phyloP scores from a whole-genome alignment of 2,797 vertebrate species.

The Synaphobranchus kaupii region DNA sequence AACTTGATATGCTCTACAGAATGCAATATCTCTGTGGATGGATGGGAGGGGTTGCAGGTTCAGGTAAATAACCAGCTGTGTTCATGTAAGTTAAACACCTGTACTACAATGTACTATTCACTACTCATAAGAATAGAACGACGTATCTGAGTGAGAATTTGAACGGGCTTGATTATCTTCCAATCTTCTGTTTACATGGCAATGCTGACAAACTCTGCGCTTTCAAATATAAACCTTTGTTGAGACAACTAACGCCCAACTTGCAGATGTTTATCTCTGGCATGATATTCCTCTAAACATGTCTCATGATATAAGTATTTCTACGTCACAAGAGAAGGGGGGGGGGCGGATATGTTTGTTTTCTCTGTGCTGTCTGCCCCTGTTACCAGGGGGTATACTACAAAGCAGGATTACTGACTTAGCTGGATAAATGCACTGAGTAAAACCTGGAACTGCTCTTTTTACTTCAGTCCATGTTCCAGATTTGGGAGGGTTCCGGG shows the following conservation, averaged over 20 bases:
- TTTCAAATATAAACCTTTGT: neutral
- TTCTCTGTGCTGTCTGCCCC: constrained; percentile 4
- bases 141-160: neutral
- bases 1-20: neutral
- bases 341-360: constrained; percentile 11
- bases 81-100: too few relatives aligned
- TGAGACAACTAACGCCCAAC: constrained; percentile 22
- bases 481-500: too few relatives aligned
- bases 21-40: neutral
- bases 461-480: too few relatives aligned
- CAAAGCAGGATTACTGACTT: too few relatives aligned
- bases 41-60: too few relatives aligned
- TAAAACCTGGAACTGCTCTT: too few relatives aligned
- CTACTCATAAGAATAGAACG: neutral
- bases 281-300: constrained; percentile 51
- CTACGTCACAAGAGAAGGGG: neutral
- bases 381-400: too few relatives aligned
- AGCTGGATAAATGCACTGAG: too few relatives aligned
- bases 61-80: too few relatives aligned
- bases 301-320: constrained; percentile 39
- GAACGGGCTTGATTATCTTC: neutral
- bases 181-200: constrained; percentile 8
- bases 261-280: constrained; percentile 57
- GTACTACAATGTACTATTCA: too few relatives aligned
- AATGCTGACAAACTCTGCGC: neutral